phyloP scores from a whole-genome alignment of 2,113 vertebrate species.

The Neomonachus schauinslandi region DNA sequence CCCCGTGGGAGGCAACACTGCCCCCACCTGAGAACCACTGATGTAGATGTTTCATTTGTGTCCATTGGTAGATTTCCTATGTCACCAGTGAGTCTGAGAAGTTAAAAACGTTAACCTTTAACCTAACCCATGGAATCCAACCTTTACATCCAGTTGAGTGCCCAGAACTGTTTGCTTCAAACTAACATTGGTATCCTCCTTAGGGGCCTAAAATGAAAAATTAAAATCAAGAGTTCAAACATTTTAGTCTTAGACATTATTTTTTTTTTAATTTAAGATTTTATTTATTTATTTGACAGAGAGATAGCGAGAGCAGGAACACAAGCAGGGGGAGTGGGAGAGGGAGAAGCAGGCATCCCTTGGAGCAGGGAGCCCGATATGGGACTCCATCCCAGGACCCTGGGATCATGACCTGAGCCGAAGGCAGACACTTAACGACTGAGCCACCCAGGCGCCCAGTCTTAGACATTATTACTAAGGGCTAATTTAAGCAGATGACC shows the following conservation, averaged over 20 bases:
- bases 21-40: not conserved
- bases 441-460: not conserved
- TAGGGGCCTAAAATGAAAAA: not conserved
- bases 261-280: too few species aligned
- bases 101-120: not conserved
- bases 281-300: too few species aligned
- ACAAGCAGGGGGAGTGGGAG: too few species aligned
- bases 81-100: not conserved
- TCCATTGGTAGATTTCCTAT: not conserved
- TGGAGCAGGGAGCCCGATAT: too few species aligned
- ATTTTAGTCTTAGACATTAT: not conserved
- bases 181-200: not conserved
- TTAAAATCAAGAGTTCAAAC: not conserved
- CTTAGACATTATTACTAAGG: not conserved
- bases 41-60: not conserved
- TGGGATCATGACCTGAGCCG: too few species aligned
- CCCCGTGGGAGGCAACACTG: not conserved
- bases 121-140: not conserved
- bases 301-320: too few species aligned
- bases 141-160: not conserved
- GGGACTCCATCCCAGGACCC: too few species aligned
- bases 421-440: too few species aligned
- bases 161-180: not conserved
- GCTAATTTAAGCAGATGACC: not conserved
- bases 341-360: too few species aligned